Evolutionary conservation across 2,797 vertebrate genomes (phyloP).

Genomic region (Tokudaia tokunoshimensis): DNA sequence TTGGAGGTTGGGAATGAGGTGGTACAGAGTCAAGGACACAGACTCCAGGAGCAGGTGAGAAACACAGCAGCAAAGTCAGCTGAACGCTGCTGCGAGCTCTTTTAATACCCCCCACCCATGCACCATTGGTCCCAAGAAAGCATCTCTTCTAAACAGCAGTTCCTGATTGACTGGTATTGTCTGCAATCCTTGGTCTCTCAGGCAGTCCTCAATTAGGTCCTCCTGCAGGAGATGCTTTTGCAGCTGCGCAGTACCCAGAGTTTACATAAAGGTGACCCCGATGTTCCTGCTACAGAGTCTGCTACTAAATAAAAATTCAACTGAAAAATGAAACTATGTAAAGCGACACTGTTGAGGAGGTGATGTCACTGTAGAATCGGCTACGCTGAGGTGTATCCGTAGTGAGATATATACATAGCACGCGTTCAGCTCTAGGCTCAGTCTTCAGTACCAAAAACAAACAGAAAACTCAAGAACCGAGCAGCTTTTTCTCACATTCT

Average conservation of each 20-base stretch:
- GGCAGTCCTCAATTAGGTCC: neutral
- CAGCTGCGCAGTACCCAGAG: too few relatives aligned
- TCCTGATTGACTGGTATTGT: neutral
- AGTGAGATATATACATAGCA: neutral
- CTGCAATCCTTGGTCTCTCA: neutral
- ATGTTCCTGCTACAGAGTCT: neutral
- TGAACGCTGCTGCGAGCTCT: neutral
- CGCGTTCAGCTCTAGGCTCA: neutral
- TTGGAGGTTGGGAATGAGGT: too few relatives aligned
- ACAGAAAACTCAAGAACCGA: neutral
- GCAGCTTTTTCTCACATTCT: neutral
- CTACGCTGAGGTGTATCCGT: neutral
- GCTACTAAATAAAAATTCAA: conserved; percentile 41
- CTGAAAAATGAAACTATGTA: neutral
- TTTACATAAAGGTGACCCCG: too few relatives aligned
- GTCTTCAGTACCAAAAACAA: neutral
- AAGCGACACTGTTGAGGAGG: neutral
- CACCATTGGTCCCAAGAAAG: neutral
- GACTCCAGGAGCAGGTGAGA: too few relatives aligned
- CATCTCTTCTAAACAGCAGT: neutral
- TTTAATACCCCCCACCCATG: neutral
- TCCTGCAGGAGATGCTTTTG: neutral
- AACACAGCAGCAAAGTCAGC: neutral
- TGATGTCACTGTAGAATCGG: neutral
- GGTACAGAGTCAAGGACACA: too few relatives aligned